phyloP scores from a whole-genome alignment of 2,888 invertebrate genomes.

The Orthonevra nobilis region DNA sequence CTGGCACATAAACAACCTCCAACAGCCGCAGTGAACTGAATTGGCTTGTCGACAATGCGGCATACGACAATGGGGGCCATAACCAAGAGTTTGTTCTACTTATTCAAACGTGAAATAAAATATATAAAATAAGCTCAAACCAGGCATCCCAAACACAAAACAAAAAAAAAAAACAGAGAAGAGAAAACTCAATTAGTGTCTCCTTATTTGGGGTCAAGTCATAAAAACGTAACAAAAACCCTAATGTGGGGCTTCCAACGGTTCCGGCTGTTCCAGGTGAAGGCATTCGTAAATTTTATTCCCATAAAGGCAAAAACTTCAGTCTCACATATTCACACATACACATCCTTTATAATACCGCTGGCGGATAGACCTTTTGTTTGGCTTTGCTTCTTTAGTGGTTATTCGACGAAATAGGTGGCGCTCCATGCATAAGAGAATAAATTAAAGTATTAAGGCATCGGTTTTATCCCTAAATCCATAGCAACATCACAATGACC shows the following conservation, averaged over 20 bases:
- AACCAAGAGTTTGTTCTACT: too few species aligned
- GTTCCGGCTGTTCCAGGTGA: slow-evolving; percentile 10
- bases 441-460: slow-evolving; percentile 13
- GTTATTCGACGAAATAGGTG: too few species aligned
- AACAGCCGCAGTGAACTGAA: neutral
- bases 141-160: neutral
- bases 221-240: slow-evolving; percentile 31
- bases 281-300: slow-evolving; percentile 29
- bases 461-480: neutral
- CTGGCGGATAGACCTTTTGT: neutral
- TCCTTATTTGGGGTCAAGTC: slow-evolving; percentile 38
- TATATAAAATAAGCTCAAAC: neutral
- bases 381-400: neutral
- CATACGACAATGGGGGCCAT: neutral
- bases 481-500: neutral
- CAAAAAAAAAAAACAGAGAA: too few species aligned
- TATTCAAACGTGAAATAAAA: neutral
- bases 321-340: neutral
- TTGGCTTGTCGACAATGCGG: neutral
- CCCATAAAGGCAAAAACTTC: slow-evolving; percentile 13
- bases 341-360: neutral
- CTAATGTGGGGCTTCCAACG: neutral
- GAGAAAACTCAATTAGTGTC: slow-evolving; percentile 47
- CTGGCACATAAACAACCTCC: slow-evolving; percentile 1
- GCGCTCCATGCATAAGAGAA: neutral